Conservation (phyloP, 2,797 vertebrate species). For the Rhodeus uyekii region DNA sequence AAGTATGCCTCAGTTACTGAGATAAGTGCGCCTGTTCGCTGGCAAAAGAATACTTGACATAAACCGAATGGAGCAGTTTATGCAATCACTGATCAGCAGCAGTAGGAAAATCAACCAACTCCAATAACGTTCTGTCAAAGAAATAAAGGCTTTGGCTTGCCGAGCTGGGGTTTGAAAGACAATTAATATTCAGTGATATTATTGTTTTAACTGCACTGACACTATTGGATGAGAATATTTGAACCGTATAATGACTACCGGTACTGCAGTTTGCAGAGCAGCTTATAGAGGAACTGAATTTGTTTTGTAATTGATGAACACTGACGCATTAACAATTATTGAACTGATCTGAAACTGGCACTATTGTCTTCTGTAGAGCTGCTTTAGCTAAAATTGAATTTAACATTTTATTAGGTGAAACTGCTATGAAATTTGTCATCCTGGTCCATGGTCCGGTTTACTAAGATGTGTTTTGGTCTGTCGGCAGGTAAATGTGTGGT, state of each 20-base stretch:
- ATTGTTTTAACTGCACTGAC: background rate
- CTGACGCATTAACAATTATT: background rate
- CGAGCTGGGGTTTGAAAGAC: background rate
- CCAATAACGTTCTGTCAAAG: conserved; percentile 48
- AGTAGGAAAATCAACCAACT: conserved; percentile 70
- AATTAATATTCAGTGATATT: background rate
- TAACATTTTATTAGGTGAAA: background rate
- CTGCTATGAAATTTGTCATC: background rate
- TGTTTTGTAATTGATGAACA: background rate
- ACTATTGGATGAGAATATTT: background rate
- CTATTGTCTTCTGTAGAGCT: background rate
- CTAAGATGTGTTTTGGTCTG: background rate
- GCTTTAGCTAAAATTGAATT: background rate
- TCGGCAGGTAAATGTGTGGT: too few species aligned
- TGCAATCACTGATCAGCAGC: conserved; percentile 52
- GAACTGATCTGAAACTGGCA: background rate
- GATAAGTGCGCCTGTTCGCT: conserved; percentile 66
- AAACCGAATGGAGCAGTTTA: conserved; percentile 47
- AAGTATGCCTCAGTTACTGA: conserved; percentile 72
- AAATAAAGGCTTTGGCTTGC: background rate
- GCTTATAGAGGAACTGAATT: background rate
- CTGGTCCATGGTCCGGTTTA: conserved; percentile 15
- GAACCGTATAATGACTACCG: background rate
- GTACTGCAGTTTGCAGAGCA: background rate
- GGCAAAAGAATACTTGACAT: conserved; percentile 43